phyloP scores from a whole-genome alignment of 1,140 invertebrate genomes.

The Drosophila funebris region DNA sequence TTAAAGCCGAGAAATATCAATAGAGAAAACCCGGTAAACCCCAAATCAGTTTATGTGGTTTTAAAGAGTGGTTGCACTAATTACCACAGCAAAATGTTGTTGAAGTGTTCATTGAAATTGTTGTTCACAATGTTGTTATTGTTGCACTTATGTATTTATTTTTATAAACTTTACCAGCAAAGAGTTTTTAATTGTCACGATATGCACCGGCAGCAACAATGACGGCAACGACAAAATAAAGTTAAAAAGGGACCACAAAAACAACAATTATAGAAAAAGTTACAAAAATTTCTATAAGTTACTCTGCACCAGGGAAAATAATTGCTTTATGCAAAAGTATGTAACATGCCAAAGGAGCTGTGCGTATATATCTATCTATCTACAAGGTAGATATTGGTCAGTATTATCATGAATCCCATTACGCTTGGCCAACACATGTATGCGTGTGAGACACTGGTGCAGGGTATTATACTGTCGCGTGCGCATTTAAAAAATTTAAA shows the following conservation, averaged over 20 bases:
- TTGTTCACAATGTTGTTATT: slow-evolving; percentile 17
- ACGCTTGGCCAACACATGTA: no score
- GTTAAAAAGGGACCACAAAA: slow-evolving; percentile 36
- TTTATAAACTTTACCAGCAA: slow-evolving; percentile 69
- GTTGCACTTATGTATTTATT: slow-evolving; percentile 38
- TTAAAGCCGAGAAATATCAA: slow-evolving; percentile 35
- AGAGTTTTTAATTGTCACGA: slow-evolving; percentile 72
- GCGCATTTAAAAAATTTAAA: slow-evolving; percentile 11
- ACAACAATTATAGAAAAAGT: slow-evolving; percentile 32
- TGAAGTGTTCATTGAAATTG: slow-evolving; percentile 34
- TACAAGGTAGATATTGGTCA: no score
- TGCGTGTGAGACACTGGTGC: no score
- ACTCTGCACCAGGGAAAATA: no score
- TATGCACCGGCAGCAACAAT: slow-evolving; percentile 35
- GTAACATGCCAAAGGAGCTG: no score
- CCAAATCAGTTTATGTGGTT: slow-evolving; percentile 75
- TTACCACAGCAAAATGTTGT: slow-evolving; percentile 61
- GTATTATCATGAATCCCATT: no score
- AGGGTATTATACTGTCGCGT: no score
- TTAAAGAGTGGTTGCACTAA: slow-evolving; percentile 60
- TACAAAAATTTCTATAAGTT: slow-evolving; percentile 23
- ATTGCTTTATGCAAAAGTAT: no score
- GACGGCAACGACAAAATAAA: slow-evolving; percentile 31
- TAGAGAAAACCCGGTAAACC: slow-evolving; percentile 39
- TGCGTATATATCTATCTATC: no score